phyloP scores from a whole-genome alignment of 2,888 invertebrate species.

The Pristionchus mayeri region DNA sequence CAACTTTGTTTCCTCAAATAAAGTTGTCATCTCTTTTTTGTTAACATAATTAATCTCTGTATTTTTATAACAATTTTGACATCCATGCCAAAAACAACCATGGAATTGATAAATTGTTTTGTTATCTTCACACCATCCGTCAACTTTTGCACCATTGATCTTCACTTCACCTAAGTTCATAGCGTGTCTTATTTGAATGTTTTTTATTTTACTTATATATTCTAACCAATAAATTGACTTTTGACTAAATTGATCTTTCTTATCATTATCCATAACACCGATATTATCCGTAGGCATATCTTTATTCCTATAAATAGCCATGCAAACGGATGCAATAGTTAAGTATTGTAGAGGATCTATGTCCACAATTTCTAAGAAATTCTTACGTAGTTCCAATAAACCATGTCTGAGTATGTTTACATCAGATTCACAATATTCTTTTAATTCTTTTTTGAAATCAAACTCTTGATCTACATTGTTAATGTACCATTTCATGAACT shows the following conservation, averaged over 20 bases:
- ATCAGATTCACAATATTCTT: conserved; percentile 15
- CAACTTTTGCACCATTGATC: conserved; percentile 8
- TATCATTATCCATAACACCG: background rate
- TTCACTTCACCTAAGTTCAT: background rate
- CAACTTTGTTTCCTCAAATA: background rate
- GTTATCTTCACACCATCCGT: background rate
- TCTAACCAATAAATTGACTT: conserved; percentile 14
- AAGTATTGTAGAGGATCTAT: background rate
- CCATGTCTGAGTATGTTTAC: background rate
- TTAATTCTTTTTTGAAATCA: background rate
- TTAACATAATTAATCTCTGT: background rate
- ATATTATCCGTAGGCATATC: background rate
- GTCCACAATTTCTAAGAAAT: background rate
- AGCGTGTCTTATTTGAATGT: background rate
- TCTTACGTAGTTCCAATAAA: background rate
- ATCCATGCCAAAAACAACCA: conserved; percentile 23
- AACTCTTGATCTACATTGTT: background rate
- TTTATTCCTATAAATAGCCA: conserved; percentile 3
- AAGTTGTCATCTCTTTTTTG: background rate
- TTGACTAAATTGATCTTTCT: background rate
- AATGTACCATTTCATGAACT: background rate
- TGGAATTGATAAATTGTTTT: background rate
- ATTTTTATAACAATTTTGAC: background rate
- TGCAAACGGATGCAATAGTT: background rate
- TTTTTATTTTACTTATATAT: background rate